These are phyloP conservation scores for Lasioglossum lativentre DNA, from an alignment of 2,888 invertebrate species.

Conservation along the genomic window DNA sequence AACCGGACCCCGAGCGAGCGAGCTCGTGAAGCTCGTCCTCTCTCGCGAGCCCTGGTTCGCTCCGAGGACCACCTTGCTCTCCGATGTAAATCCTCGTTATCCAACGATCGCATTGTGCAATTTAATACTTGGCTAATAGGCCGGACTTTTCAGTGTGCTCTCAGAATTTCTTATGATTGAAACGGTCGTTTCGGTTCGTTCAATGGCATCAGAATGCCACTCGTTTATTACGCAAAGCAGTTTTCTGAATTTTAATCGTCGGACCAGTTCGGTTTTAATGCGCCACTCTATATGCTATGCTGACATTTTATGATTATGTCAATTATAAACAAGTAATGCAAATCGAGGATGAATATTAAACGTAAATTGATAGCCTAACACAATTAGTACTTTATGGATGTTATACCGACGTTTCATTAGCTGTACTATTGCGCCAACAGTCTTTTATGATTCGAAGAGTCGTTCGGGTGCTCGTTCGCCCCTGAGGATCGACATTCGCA, in stretches of 20 bases:
- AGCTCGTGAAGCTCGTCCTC: constrained; percentile 25
- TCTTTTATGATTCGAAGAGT: too few species aligned
- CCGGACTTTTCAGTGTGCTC: background rate
- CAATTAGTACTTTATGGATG: background rate
- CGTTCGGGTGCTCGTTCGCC: too few species aligned
- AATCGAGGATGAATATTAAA: too few species aligned
- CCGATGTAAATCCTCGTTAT: constrained; percentile 42
- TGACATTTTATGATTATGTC: background rate
- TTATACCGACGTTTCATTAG: too few species aligned
- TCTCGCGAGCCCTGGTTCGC: background rate
- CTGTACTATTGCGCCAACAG: too few species aligned
- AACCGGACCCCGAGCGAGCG: constrained; percentile 29
- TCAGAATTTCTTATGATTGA: background rate
- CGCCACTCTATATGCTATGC: background rate
- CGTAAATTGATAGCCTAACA: background rate
- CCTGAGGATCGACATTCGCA: too few species aligned
- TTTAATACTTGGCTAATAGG: constrained; percentile 1
- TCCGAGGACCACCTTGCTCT: constrained; percentile 34
- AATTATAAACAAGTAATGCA: background rate
- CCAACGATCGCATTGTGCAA: constrained; percentile 38
- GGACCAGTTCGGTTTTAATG: background rate
- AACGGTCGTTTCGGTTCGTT: background rate
- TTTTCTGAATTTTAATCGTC: background rate
- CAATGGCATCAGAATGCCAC: background rate
- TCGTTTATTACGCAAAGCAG: background rate